phyloP scores from a whole-genome alignment of 2,113 vertebrate species.

The human region DNA sequence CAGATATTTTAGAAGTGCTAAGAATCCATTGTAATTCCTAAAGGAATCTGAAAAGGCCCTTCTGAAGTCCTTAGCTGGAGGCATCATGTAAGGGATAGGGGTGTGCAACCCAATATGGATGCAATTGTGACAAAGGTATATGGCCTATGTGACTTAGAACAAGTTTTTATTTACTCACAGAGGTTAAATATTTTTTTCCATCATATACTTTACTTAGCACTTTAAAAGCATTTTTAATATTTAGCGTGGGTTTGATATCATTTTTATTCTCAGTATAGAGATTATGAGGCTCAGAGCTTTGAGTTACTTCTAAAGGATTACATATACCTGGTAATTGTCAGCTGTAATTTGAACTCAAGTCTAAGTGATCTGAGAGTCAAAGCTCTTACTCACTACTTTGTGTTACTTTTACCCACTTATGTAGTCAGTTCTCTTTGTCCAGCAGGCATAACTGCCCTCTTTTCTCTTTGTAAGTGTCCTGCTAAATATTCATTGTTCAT shows the following conservation, averaged over 20 bases:
- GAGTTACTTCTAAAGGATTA: not conserved
- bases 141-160: not conserved
- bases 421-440: not conserved
- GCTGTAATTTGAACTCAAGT: not conserved
- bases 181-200: not conserved
- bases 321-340: not conserved
- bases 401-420: not conserved
- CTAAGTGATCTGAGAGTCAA: not conserved
- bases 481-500: not conserved
- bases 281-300: not conserved
- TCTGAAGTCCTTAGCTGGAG: not conserved
- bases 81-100: not conserved
- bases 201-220: not conserved
- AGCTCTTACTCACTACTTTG: not conserved
- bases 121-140: not conserved
- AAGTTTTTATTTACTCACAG: not conserved
- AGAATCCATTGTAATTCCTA: not conserved
- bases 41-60: not conserved
- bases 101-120: not conserved
- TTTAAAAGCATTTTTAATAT: not conserved
- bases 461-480: not conserved
- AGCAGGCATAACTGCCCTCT: not conserved
- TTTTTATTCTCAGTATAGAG: not conserved
- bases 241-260: not conserved
- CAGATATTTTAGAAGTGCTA: not conserved